Base-by-base conservation (phyloP, 2,888 invertebrate species). In the Mechanitis messenoides region DNA sequence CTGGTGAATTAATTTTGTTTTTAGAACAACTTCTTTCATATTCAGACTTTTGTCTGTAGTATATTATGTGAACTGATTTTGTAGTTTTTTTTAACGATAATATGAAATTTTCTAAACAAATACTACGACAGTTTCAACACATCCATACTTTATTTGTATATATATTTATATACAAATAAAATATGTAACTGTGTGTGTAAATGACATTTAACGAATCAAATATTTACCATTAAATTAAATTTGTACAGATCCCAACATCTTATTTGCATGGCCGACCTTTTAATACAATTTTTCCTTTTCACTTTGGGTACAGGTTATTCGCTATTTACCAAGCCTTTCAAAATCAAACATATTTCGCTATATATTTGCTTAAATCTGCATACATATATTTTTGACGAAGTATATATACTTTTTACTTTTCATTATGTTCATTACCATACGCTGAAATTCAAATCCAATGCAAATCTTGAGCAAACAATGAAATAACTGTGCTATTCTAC, bases 361-460 rank as follows among this genome's bases (percentile, higher is more conserved):
- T 31, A 31, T 31, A 31, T 31, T 28, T 50, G 28, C 31, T 31
- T 9, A 50, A 31, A 28, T 31, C 1, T 11, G 50, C 50, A 50
- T 7, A 6, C 28, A 31, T 31, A 31, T 50, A n/a, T 69, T 69
- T 68, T 59, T 45, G 46, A 42, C 46, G 61, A 55, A 56, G 58
- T 59, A 59, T 63, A 66, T 59, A 59, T 63, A 66, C 61, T 59
- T 59, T 55, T 62, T 64, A 68, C 65, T 64, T 64, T 20, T 57
- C 61, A 42, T 42, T 42, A 42, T 46, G 54, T 63, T 70, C 64
- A 76, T 76, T 75, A 72, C 70, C 73, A 73, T 71, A 67, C 20
- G 65, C 67, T 63, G 62, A 61, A 71, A 77, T 79, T 74, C 75
- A 79, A 81, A 80, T 81, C 74, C 71, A 73, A 77, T 77, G 75